These are phyloP conservation scores for Pantherophis vulpinus DNA, from an alignment of 2,797 vertebrate genomes.

Conservation along the genomic window DNA sequence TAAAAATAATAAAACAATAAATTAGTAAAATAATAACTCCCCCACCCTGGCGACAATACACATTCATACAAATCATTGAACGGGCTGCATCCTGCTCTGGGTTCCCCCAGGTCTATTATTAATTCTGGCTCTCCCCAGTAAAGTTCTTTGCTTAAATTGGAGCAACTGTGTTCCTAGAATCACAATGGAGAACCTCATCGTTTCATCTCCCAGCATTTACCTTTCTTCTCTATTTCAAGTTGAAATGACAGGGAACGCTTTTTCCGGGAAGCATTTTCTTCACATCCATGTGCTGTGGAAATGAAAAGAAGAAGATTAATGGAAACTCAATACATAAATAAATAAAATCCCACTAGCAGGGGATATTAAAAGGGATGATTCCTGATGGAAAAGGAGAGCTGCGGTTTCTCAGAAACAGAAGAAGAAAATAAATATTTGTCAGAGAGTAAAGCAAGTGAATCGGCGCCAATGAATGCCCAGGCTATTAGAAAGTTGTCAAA, in stretches of 20 bases:
- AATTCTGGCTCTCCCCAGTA: background rate
- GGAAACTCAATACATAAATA: too few species aligned
- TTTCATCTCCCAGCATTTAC: background rate
- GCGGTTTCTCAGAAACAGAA: background rate
- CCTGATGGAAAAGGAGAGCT: background rate
- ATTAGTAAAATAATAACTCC: too few species aligned
- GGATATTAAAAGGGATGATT: background rate
- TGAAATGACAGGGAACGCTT: conserved; percentile 10
- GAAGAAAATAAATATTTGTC: background rate
- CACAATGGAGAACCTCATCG: background rate
- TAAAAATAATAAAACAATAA: too few species aligned
- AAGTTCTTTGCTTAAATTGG: background rate
- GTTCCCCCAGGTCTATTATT: too few species aligned
- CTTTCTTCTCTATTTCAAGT: background rate
- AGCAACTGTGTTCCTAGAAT: background rate
- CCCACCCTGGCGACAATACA: too few species aligned
- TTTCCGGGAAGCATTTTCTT: background rate
- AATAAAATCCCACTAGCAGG: background rate
- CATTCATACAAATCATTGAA: too few species aligned
- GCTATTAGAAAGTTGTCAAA: background rate
- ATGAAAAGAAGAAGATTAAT: background rate
- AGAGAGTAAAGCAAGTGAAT: background rate
- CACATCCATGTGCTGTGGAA: background rate
- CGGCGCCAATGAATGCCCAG: background rate
- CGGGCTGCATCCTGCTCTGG: too few species aligned